Evolutionary conservation across 2,113 vertebrate species (phyloP).

Genomic region (Crotophaga sulcirostris): DNA sequence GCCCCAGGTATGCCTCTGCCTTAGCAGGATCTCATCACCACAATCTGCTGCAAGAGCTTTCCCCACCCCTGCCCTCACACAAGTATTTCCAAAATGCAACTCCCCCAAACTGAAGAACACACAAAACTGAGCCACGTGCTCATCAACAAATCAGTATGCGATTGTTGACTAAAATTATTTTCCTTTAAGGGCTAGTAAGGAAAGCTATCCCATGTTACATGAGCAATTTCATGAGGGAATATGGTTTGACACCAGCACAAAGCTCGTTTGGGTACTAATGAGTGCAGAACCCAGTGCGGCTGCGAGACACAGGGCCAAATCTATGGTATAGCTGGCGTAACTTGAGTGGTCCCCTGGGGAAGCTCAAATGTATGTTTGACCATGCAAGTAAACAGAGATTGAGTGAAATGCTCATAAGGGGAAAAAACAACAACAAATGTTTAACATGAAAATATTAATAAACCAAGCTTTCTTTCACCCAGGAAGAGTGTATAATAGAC

Average conservation of each 20-base stretch:
- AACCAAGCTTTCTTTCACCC: neutral
- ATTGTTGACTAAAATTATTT: neutral
- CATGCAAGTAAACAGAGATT: neutral
- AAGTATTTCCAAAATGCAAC: neutral
- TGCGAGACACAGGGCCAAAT: accelerated
- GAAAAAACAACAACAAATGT: neutral
- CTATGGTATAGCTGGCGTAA: neutral
- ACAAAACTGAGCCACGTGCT: neutral
- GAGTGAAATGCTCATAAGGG: neutral
- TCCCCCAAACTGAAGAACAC: neutral
- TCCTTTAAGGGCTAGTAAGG: neutral
- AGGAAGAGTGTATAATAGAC: neutral
- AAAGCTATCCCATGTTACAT: neutral
- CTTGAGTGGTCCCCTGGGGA: neutral
- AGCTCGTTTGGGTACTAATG: neutral
- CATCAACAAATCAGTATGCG: neutral
- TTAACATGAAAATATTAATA: neutral
- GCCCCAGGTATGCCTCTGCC: neutral
- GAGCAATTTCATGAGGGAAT: neutral
- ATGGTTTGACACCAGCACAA: neutral
- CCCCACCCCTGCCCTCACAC: neutral
- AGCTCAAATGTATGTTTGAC: neutral
- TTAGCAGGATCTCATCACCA: neutral
- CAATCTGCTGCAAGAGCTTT: neutral
- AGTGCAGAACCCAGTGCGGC: neutral